Evolutionary conservation across 2,113 vertebrate genomes (phyloP).

Genomic region (Serranochromis macrocephalus): DNA sequence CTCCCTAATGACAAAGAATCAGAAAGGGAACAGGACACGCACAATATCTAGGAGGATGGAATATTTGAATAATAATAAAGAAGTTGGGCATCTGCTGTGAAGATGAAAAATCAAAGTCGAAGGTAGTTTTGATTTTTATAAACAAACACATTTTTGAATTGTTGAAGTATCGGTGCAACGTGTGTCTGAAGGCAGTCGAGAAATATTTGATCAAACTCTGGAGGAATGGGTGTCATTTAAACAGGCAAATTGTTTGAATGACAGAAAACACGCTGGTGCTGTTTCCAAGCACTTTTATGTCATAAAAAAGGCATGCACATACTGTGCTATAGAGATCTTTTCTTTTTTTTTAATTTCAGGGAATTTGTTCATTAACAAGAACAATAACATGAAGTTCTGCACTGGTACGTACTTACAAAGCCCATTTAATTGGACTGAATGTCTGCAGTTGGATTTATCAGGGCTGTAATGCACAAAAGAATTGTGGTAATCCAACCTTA

Average conservation of each 20-base stretch:
- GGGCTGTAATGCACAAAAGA: neutral
- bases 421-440: neutral
- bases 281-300: neutral
- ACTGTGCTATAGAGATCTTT: neutral
- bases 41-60: neutral
- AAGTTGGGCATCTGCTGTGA: neutral
- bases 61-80: neutral
- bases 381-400: neutral
- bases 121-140: neutral
- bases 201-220: neutral
- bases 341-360: neutral
- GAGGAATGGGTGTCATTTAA: neutral
- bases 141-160: neutral
- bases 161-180: neutral
- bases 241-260: neutral
- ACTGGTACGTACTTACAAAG: neutral
- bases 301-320: neutral
- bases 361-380: neutral
- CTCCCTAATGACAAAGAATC: conserved; percentile 7
- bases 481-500: neutral
- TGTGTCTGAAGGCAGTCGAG: neutral
- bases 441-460: neutral
- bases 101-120: neutral
- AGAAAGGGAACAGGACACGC: neutral
- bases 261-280: neutral